These are phyloP conservation scores for Halictus ligatus DNA, from an alignment of 2,888 invertebrate genomes.

Conservation along the genomic window DNA sequence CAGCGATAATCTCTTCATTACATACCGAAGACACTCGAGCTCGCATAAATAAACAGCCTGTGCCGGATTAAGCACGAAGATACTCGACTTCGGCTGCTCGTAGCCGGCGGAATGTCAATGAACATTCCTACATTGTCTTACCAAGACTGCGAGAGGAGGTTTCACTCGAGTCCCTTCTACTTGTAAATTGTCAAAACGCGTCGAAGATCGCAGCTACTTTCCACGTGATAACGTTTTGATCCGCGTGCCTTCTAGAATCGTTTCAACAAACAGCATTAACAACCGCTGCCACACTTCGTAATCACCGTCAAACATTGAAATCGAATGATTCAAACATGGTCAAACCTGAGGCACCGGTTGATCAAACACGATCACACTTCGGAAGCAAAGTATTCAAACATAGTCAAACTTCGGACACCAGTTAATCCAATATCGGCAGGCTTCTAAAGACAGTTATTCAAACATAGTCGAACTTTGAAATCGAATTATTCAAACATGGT, in stretches of 20 bases:
- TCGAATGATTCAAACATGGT: too few relatives aligned
- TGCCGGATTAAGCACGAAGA: conserved; percentile 47
- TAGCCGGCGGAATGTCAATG: conserved; percentile 61
- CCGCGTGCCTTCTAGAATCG: neutral
- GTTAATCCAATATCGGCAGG: too few relatives aligned
- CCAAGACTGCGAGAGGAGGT: neutral
- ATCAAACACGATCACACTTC: too few relatives aligned
- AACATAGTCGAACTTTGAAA: too few relatives aligned
- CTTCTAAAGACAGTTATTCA: too few relatives aligned
- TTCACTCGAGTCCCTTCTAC: neutral
- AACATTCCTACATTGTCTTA: conserved; percentile 12
- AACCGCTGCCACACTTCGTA: neutral
- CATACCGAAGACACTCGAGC: conserved; percentile 40
- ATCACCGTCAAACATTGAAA: neutral
- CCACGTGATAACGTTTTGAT: neutral
- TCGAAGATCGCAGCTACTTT: neutral
- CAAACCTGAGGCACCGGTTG: too few relatives aligned
- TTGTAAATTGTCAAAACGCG: neutral
- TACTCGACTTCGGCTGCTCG: conserved; percentile 41
- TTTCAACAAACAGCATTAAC: neutral
- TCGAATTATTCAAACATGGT: too few relatives aligned
- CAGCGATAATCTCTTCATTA: conserved; percentile 55
- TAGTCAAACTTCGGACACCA: too few relatives aligned
- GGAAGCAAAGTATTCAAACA: too few relatives aligned
- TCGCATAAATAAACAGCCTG: conserved; percentile 60